These are phyloP conservation scores for Sapayoa aenigma DNA, from an alignment of 2,113 vertebrate genomes.

Conservation along the genomic window DNA sequence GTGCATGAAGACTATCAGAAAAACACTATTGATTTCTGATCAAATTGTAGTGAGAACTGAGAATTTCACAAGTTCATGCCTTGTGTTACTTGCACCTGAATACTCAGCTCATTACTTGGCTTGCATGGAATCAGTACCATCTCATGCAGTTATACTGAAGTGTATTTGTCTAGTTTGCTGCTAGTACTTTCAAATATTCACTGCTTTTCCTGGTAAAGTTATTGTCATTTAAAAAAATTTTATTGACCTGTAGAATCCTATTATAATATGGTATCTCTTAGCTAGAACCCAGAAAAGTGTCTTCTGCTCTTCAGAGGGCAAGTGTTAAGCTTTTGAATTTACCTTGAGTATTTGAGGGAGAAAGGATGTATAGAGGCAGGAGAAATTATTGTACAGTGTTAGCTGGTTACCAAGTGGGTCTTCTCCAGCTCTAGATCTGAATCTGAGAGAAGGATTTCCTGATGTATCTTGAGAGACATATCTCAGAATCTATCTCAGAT, in stretches of 20 bases:
- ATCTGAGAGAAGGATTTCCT: background rate
- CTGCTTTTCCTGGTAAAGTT: background rate
- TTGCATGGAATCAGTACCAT: background rate
- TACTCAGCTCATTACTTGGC: background rate
- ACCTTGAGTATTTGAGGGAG: background rate
- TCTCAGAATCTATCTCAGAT: background rate
- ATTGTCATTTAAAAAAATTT: background rate
- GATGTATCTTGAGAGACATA: background rate
- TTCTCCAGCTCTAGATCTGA: background rate
- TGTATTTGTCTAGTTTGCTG: background rate
- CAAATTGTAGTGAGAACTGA: background rate
- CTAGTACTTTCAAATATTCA: background rate
- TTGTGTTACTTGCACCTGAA: background rate
- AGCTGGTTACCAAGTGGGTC: background rate
- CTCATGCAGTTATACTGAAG: background rate
- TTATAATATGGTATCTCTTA: background rate
- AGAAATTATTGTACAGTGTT: background rate
- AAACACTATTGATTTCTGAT: background rate
- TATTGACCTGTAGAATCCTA: background rate
- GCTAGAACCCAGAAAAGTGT: background rate
- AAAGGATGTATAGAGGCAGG: background rate
- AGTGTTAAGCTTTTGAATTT: background rate
- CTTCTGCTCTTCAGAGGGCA: background rate
- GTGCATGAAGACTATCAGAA: background rate
- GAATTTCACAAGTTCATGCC: background rate